Conservation (phyloP, 2,888 invertebrate genomes). For the Protodeltote pygarga region DNA sequence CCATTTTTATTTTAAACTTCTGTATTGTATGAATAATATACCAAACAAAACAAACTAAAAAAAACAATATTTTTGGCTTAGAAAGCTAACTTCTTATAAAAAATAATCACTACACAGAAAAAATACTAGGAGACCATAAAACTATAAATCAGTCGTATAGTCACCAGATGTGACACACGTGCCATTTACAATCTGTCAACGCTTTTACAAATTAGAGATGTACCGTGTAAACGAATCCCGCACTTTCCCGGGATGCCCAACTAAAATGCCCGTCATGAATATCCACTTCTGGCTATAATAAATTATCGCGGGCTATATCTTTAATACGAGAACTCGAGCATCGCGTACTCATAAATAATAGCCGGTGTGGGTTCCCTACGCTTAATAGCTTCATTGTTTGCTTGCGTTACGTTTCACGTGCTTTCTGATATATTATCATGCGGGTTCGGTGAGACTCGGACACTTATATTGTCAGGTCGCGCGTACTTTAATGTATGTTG, state of each 20-base stretch:
- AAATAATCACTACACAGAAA: conserved; percentile 10
- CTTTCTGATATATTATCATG: conserved; percentile 14
- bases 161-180: conserved; percentile 16
- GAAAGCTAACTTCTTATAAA: conserved; percentile 26
- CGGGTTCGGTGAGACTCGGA: background rate
- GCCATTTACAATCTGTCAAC: conserved; percentile 38
- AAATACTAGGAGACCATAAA: conserved; percentile 8
- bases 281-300: conserved; percentile 28
- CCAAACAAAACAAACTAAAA: background rate
- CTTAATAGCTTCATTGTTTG: conserved; percentile 41
- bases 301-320: conserved; percentile 38
- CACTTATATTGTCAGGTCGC: background rate
- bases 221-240: conserved; percentile 5
- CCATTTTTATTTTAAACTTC: too few species aligned
- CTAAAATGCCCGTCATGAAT: conserved; percentile 20
- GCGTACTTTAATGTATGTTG: background rate
- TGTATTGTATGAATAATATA: too few species aligned
- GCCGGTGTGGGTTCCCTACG: conserved; percentile 4
- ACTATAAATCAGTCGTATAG: conserved; percentile 31
- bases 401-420: conserved; percentile 14
- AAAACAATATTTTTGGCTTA: conserved; percentile 15
- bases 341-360: conserved; percentile 37
- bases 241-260: conserved; percentile 17
- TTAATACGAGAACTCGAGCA: conserved; percentile 22
- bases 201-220: conserved; percentile 39